A percentile compares a stretch with the other conserved stretches of the same genome.
Evolutionary conservation across 2,113 vertebrate species (phyloP).

Genomic region (Tyrannus savana): DNA sequence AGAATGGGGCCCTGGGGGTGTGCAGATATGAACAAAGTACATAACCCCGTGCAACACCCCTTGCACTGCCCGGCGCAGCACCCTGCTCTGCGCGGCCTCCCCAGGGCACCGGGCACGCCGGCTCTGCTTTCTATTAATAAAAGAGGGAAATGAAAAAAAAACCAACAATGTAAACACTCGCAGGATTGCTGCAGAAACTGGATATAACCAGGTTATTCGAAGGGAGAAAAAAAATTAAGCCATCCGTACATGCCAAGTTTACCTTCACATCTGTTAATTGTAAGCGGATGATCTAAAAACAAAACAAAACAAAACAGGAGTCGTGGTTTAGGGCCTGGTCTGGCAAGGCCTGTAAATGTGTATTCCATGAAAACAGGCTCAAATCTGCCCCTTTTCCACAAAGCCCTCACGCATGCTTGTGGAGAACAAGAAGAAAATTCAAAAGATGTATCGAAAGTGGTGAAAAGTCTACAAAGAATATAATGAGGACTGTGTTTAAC

Average conservation of each 20-base stretch:
- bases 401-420: neutral
- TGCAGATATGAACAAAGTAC: slow-evolving; percentile 12
- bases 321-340: neutral
- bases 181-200: slow-evolving; percentile 31
- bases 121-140: slow-evolving; percentile 25
- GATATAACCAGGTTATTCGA: slow-evolving; percentile 19
- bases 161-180: neutral
- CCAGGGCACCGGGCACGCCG: neutral
- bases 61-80: neutral
- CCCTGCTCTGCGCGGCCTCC: neutral
- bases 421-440: no score
- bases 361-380: neutral
- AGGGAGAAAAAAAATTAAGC: neutral
- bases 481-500: no score
- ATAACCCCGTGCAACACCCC: slow-evolving; percentile 28
- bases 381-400: neutral
- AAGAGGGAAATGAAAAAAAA: neutral
- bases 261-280: slow-evolving; percentile 37
- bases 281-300: neutral
- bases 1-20: slow-evolving; percentile 15
- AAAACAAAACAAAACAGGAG: neutral
- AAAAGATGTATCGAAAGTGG: no score
- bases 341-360: neutral
- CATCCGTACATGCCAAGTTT: neutral
- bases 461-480: no score